These are phyloP conservation scores for Bombus picipes DNA, from an alignment of 1,140 invertebrate genomes.

Conservation along the genomic window DNA sequence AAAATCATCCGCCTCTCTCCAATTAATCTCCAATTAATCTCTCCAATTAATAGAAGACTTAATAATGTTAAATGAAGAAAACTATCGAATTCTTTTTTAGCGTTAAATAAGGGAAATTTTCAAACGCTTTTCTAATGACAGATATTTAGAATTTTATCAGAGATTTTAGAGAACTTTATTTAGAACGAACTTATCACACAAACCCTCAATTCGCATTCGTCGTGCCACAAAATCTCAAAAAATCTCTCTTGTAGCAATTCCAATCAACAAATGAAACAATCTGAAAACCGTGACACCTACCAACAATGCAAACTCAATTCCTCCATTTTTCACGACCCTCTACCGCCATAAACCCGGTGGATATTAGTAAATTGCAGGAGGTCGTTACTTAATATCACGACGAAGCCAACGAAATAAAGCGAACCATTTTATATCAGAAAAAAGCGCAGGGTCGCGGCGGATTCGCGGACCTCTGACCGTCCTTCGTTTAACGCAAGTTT, in stretches of 20 bases:
- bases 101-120: not conserved
- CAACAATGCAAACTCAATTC: not conserved
- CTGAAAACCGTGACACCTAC: no score
- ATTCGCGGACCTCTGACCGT: slow-evolving; percentile 46
- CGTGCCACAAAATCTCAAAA: no score
- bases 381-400: slow-evolving; percentile 27
- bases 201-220: not conserved
- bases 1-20: not conserved
- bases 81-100: not conserved
- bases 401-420: slow-evolving; percentile 23
- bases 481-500: slow-evolving; percentile 72
- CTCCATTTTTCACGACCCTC: not conserved
- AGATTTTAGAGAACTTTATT: no score
- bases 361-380: slow-evolving; percentile 13
- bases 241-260: not conserved
- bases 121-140: no score
- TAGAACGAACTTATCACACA: no score
- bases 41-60: no score
- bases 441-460: slow-evolving; percentile 28
- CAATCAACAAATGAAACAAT: not conserved
- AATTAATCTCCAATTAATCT: no score
- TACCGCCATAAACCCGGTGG: not conserved
- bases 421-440: slow-evolving; percentile 27
- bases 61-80: not conserved
- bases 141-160: no score